These are phyloP conservation scores for Drosophila virilis DNA, from an alignment of 1,140 invertebrate species.

Conservation along the genomic window DNA sequence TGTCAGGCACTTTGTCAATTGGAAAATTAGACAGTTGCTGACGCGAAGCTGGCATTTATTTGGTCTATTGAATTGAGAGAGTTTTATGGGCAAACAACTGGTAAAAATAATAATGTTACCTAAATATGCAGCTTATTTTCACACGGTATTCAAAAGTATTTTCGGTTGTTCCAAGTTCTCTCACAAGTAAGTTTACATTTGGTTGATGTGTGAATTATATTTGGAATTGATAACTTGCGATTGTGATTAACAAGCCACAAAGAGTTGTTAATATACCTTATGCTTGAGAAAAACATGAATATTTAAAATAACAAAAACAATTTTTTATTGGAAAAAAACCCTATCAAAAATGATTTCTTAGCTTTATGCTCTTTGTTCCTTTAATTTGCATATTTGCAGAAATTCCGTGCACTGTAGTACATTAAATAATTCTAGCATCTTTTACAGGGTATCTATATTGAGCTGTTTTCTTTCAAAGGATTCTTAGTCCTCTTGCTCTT, in stretches of 20 bases:
- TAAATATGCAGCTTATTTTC: conserved; percentile 22
- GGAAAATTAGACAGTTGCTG: conserved; percentile 44
- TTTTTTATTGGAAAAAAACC: no score
- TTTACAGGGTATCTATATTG: no score
- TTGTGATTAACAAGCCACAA: not conserved
- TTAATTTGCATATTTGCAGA: no score
- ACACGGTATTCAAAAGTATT: conserved; percentile 24
- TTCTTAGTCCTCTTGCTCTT: no score
- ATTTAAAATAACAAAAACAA: no score
- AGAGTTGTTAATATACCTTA: not conserved
- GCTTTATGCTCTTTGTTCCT: no score
- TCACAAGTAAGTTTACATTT: conserved; percentile 5
- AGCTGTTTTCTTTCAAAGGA: no score
- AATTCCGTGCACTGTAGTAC: no score
- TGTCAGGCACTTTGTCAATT: conserved; percentile 53
- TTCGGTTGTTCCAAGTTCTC: conserved; percentile 3
- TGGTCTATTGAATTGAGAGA: conserved; percentile 49
- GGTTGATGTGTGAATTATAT: not conserved
- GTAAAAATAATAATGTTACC: conserved; percentile 30
- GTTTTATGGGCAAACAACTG: conserved; percentile 33
- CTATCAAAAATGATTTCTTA: no score
- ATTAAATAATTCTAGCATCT: no score
- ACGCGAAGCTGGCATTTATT: conserved; percentile 58
- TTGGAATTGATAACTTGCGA: not conserved
- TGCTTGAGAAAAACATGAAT: not conserved